Conservation (phyloP, 2,797 vertebrate species). For the Xiphophorus birchmanni region DNA sequence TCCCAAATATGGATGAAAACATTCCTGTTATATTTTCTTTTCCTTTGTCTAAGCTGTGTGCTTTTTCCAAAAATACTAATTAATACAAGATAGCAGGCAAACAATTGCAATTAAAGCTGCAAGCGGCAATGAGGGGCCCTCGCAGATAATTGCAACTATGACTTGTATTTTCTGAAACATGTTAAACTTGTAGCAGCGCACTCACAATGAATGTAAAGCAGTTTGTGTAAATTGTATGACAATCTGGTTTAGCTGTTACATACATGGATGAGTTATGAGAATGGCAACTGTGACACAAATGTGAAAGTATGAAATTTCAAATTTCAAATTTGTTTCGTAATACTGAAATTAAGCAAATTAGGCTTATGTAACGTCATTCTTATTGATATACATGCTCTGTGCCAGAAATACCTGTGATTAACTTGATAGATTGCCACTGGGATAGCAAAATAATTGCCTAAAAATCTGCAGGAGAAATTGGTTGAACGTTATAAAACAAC, state of each 20-base stretch:
- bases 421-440: neutral
- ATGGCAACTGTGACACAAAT: neutral
- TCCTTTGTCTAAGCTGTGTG: slow-evolving; percentile 14
- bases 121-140: too few relatives aligned
- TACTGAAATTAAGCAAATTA: neutral
- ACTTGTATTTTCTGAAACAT: neutral
- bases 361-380: neutral
- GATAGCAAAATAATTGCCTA: neutral
- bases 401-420: neutral
- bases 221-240: neutral
- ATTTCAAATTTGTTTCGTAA: neutral
- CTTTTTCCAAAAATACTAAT: neutral
- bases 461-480: neutral
- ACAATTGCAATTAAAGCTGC: neutral
- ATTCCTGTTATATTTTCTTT: neutral
- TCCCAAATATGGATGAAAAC: slow-evolving; percentile 38
- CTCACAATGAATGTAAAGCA: neutral
- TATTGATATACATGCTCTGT: neutral
- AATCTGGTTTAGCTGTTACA: neutral
- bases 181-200: too few relatives aligned
- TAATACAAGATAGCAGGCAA: slow-evolving; percentile 7
- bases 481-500: neutral
- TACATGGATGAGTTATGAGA: neutral
- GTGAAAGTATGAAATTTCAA: neutral
- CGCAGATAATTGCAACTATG: too few relatives aligned